These are phyloP conservation scores for Andrena fulva DNA, from an alignment of 2,888 invertebrate genomes.

Conservation along the genomic window DNA sequence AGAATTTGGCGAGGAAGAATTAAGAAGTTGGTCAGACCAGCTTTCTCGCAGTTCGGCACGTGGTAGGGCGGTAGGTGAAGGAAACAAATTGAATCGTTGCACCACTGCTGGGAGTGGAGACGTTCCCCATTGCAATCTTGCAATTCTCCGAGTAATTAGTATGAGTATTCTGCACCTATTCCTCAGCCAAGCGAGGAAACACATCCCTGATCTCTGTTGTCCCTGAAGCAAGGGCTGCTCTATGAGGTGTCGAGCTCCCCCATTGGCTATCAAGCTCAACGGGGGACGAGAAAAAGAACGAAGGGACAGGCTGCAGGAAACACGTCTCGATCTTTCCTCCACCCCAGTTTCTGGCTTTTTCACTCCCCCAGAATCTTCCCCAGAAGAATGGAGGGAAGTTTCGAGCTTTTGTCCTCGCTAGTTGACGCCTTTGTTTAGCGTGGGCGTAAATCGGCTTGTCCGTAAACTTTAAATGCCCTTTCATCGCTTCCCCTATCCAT, in stretches of 20 bases:
- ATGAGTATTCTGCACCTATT: conserved; percentile 40
- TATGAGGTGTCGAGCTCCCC: conserved; percentile 38
- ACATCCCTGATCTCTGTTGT: background rate
- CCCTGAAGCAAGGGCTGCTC: background rate
- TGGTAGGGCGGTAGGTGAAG: background rate
- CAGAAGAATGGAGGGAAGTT: conserved; percentile 24
- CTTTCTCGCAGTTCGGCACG: background rate
- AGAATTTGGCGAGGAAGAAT: background rate
- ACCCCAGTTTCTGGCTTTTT: background rate
- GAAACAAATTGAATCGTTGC: conserved; percentile 33
- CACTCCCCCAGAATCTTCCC: background rate
- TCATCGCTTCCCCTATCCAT: conserved; percentile 47
- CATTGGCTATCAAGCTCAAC: conserved; percentile 40
- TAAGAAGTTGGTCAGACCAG: conserved; percentile 1
- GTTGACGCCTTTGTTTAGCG: conserved; percentile 63
- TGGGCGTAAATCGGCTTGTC: conserved; percentile 51
- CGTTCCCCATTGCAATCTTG: background rate
- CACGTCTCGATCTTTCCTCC: conserved; percentile 17
- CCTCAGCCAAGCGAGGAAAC: conserved; percentile 28
- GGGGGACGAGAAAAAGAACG: conserved; percentile 14
- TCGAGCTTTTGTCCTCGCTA: conserved; percentile 53
- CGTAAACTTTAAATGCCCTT: conserved; percentile 69
- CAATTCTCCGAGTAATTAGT: conserved; percentile 63
- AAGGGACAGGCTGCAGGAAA: background rate
- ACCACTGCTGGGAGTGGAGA: background rate